phyloP scores from a whole-genome alignment of 2,888 invertebrate genomes.

The Diaprepes abbreviatus region DNA sequence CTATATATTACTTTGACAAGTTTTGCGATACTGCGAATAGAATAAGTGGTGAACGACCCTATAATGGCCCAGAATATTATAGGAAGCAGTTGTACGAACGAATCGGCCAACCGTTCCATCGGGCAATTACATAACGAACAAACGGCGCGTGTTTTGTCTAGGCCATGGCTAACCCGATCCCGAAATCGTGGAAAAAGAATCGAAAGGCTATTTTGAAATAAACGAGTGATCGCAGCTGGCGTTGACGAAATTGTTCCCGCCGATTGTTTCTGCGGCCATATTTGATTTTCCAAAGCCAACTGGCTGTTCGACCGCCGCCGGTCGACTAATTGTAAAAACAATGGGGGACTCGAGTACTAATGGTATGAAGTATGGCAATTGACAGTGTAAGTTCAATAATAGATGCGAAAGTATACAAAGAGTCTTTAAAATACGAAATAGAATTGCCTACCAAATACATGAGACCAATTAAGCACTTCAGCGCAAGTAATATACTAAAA shows the following conservation, averaged over 20 bases:
- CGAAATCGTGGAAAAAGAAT: constrained; percentile 34
- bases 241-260: constrained; percentile 32
- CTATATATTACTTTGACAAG: no score
- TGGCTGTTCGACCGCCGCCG: constrained; percentile 13
- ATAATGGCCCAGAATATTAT: not conserved
- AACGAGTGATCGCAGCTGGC: constrained; percentile 30
- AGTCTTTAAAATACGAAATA: no score
- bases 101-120: not conserved
- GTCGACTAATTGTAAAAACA: constrained; percentile 18
- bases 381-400: constrained; percentile 1
- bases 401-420: not conserved
- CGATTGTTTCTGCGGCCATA: constrained; percentile 28
- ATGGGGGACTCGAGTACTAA: constrained; percentile 15
- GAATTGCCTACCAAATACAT: no score
- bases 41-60: not conserved
- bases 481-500: no score
- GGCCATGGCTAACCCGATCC: constrained; percentile 31
- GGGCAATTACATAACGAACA: constrained; percentile 16
- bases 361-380: constrained; percentile 2
- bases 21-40: no score
- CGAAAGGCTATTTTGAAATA: constrained; percentile 28
- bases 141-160: constrained; percentile 33
- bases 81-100: constrained; percentile 4
- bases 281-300: constrained; percentile 20
- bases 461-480: no score